Evolutionary conservation across 2,113 vertebrate species (phyloP).

Genomic region (Scomber scombrus): DNA sequence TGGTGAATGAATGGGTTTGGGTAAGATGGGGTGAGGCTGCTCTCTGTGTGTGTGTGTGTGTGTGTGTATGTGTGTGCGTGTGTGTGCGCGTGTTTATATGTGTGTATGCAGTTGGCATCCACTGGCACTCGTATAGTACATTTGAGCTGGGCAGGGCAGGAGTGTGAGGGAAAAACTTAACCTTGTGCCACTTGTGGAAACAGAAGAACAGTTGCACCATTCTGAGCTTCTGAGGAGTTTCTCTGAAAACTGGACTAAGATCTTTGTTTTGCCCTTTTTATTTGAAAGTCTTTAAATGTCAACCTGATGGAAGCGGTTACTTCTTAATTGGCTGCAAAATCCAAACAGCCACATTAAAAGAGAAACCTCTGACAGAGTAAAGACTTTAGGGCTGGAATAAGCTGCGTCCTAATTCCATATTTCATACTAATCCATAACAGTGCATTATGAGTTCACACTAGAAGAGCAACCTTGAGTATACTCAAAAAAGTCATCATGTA

Average conservation of each 20-base stretch:
- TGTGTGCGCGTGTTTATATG: constrained; percentile 22
- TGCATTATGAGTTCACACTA: no score
- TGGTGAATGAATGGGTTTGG: constrained; percentile 37
- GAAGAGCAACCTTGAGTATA: no score
- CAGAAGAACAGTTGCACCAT: constrained; percentile 40
- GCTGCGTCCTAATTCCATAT: background rate
- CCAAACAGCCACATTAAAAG: background rate
- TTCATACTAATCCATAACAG: background rate
- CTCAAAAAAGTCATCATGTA: no score
- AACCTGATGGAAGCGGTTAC: background rate
- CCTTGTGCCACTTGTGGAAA: constrained; percentile 53
- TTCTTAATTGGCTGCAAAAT: background rate
- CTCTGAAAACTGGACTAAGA: background rate
- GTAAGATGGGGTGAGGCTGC: constrained; percentile 15
- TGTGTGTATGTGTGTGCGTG: constrained; percentile 4
- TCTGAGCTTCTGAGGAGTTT: constrained; percentile 24
- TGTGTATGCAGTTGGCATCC: constrained; percentile 31
- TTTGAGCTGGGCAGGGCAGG: constrained; percentile 58
- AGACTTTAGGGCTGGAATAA: background rate
- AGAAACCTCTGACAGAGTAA: no score
- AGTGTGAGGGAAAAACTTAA: constrained; percentile 59
- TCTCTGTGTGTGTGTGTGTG: constrained; percentile 25
- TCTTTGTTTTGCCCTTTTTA: constrained; percentile 30
- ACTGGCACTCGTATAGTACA: constrained; percentile 39
- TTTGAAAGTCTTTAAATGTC: constrained; percentile 11